Percentiles rank a stretch among this genome's conserved stretches.
These are phyloP conservation scores for Hydroisotoma schaefferi DNA, from an alignment of 2,888 invertebrate genomes.

Conservation along the genomic window DNA sequence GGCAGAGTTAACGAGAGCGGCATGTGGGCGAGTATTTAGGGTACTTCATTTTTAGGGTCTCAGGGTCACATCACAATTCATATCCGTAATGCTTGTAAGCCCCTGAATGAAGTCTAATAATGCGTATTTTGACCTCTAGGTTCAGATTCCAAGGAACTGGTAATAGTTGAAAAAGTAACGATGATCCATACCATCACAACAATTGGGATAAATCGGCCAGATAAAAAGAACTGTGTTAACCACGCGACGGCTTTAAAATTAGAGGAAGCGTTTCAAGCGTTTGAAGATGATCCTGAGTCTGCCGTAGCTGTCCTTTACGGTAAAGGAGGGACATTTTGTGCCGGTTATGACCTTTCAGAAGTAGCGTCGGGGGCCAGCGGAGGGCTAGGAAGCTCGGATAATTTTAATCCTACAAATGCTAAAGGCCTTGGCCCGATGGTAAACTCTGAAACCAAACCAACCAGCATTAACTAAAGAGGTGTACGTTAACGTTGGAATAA, in stretches of 20 bases:
- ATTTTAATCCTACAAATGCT: conserved; percentile 26
- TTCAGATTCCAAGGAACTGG: not conserved
- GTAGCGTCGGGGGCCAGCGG: conserved; percentile 53
- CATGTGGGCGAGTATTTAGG: too few relatives aligned
- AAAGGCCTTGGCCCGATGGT: conserved; percentile 32
- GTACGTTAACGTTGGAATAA: not conserved
- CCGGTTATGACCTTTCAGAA: conserved; percentile 83
- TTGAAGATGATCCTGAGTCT: conserved; percentile 71
- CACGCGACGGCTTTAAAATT: conserved; percentile 65
- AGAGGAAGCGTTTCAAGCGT: conserved; percentile 68
- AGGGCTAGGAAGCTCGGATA: not conserved
- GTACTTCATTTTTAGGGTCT: too few relatives aligned
- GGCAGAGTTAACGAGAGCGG: too few relatives aligned
- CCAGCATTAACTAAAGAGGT: not conserved
- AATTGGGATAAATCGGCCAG: conserved; percentile 80
- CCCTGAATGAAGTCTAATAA: too few relatives aligned
- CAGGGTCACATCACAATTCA: too few relatives aligned
- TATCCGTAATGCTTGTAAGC: too few relatives aligned
- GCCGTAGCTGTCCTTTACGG: conserved; percentile 79
- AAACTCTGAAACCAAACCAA: not conserved
- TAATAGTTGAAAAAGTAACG: conserved; percentile 8
- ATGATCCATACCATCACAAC: conserved; percentile 58
- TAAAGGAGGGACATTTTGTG: conserved; percentile 84
- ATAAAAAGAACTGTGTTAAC: conserved; percentile 78
- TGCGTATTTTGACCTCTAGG: too few relatives aligned